Conservation (phyloP, 2,797 vertebrate genomes). For the Limnodromus scolopaceus region DNA sequence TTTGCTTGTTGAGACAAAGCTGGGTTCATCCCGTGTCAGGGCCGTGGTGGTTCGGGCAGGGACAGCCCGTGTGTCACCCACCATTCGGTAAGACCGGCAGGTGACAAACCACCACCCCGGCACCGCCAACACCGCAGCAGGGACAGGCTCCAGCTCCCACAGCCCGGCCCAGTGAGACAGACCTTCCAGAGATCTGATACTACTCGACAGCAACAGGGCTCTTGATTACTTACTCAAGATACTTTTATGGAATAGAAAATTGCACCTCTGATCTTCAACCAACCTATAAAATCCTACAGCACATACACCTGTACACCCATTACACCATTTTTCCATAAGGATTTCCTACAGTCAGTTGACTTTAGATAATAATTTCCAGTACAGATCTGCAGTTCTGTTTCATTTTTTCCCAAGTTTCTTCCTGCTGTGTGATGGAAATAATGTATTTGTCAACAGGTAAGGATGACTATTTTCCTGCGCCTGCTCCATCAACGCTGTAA, state of each 20-base stretch:
- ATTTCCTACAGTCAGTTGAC: neutral
- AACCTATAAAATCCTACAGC: neutral
- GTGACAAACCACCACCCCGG: neutral
- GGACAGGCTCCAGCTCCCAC: neutral
- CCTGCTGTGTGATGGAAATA: neutral
- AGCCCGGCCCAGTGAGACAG: neutral
- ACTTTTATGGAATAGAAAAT: neutral
- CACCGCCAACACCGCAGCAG: rapidly evolving
- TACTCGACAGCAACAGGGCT: neutral
- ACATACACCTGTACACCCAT: neutral
- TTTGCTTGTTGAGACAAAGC: neutral
- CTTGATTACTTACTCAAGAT: neutral
- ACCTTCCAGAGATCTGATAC: neutral
- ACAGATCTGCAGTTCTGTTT: neutral
- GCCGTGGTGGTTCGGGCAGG: neutral
- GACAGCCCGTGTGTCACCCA: neutral
- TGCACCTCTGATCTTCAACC: neutral
- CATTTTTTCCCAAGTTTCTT: neutral
- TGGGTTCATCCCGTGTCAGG: neutral
- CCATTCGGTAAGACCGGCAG: rapidly evolving
- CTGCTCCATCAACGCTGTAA: neutral
- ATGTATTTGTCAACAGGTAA: rapidly evolving
- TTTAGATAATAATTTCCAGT: neutral
- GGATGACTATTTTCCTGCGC: neutral
- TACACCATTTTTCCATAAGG: neutral